Evolutionary conservation across 2,888 invertebrate species (phyloP).

Genomic region (Tenthredo scrophulariae): DNA sequence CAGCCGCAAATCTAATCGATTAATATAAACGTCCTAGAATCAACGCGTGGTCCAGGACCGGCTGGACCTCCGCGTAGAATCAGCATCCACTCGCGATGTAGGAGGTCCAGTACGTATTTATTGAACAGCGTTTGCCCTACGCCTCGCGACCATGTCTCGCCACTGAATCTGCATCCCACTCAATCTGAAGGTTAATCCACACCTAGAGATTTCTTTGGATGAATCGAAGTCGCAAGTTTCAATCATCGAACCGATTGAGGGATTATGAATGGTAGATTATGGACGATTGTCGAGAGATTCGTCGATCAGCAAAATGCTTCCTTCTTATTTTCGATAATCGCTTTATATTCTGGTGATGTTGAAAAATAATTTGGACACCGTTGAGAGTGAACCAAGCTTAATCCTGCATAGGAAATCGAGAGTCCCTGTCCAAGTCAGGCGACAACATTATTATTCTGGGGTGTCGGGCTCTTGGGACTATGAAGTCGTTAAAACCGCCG

Average conservation of each 20-base stretch:
- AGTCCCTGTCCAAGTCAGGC: conserved; percentile 18
- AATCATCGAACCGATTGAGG: not conserved
- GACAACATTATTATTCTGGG: conserved; percentile 36
- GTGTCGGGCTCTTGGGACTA: conserved; percentile 12
- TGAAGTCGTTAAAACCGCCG: conserved; percentile 26
- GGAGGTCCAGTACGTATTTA: conserved; percentile 24
- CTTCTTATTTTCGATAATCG: not conserved
- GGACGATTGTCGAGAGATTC: not conserved
- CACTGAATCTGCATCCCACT: conserved; percentile 1
- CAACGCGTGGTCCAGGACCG: conserved; percentile 10
- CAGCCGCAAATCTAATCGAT: conserved; percentile 19
- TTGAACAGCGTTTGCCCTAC: conserved; percentile 12
- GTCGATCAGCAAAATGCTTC: not conserved
- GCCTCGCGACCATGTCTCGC: conserved; percentile 12
- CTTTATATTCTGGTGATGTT: not conserved
- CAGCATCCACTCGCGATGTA: not conserved
- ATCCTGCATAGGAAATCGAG: not conserved
- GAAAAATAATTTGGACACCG: not conserved
- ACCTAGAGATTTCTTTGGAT: not conserved
- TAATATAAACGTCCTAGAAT: not conserved
- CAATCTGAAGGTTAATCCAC: not conserved
- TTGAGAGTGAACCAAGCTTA: not conserved
- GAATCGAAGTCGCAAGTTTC: not conserved
- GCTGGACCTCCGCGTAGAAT: conserved; percentile 1
- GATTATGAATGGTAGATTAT: too few species aligned